Evolutionary conservation across 2,113 vertebrate species (phyloP).

Genomic region (Tetrao urogallus): DNA sequence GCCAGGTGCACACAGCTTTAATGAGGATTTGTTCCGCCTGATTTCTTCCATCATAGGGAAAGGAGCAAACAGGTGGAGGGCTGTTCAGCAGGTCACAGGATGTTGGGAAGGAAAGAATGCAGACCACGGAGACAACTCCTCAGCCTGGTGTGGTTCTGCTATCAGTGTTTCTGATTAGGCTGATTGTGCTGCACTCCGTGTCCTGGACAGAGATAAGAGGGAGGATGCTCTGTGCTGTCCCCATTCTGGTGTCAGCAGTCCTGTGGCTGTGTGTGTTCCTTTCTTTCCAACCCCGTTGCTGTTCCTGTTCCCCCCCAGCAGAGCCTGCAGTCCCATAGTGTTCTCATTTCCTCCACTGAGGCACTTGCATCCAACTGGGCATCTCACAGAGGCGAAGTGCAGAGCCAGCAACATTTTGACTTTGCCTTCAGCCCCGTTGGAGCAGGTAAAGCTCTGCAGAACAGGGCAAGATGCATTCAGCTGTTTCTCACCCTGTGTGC

Average conservation of each 20-base stretch:
- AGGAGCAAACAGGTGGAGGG: constrained; percentile 30
- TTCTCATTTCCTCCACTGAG: not conserved
- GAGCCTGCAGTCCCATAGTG: not conserved
- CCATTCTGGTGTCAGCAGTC: not conserved
- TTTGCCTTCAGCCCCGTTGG: constrained; percentile 10
- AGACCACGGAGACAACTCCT: accelerated
- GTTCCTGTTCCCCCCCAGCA: not conserved
- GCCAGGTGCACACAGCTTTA: constrained; percentile 21
- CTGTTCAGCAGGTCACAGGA: not conserved
- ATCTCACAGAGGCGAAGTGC: not conserved
- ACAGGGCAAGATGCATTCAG: not conserved
- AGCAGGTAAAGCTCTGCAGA: constrained; percentile 40
- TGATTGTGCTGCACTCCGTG: not conserved
- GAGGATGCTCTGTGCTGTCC: not conserved
- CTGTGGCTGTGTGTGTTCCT: accelerated
- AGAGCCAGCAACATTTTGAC: not conserved
- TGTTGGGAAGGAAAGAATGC: not conserved
- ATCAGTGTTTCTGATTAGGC: not conserved
- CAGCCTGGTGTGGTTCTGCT: not conserved
- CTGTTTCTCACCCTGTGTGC: not conserved
- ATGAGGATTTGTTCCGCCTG: constrained; percentile 57
- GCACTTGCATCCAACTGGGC: not conserved
- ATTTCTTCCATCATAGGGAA: constrained; percentile 7
- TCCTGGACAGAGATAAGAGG: constrained; percentile 34
- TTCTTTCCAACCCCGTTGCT: not conserved